Conservation (phyloP, 2,888 invertebrate genomes). For the Mythimna loreyi region DNA sequence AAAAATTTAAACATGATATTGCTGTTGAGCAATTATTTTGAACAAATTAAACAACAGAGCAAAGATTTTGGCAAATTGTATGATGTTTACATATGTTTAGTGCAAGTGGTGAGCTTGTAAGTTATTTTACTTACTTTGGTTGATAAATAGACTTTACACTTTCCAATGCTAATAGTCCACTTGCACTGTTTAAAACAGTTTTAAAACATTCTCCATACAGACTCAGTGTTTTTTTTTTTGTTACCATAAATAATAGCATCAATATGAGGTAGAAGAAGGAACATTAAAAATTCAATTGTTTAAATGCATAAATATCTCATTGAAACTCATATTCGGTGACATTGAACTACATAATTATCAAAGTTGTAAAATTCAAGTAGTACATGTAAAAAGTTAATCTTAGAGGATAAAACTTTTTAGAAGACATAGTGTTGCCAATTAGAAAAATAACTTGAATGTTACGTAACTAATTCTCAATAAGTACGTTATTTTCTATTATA, state of each 20-base stretch:
- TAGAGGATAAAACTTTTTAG: constrained; percentile 38
- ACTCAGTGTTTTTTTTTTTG: constrained; percentile 16
- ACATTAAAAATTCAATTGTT: constrained; percentile 44
- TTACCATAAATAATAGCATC: constrained; percentile 56
- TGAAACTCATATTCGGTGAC: constrained; percentile 26
- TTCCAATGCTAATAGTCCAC: constrained; percentile 3
- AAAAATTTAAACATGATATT: constrained; percentile 17
- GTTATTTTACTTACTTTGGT: constrained; percentile 8
- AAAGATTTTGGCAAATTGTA: constrained; percentile 30
- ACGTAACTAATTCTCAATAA: constrained; percentile 45
- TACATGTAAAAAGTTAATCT: constrained; percentile 31
- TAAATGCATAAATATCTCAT: constrained; percentile 54
- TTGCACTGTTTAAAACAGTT: not conserved
- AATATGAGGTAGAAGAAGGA: constrained; percentile 67
- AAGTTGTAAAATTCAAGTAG: constrained; percentile 51
- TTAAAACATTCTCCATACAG: constrained; percentile 10
- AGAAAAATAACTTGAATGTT: constrained; percentile 49
- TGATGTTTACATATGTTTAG: constrained; percentile 12
- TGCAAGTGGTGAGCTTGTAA: not conserved
- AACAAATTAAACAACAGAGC: constrained; percentile 22
- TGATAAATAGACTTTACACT: not conserved
- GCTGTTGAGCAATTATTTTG: constrained; percentile 43
- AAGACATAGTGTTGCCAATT: constrained; percentile 45
- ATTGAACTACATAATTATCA: constrained; percentile 34
- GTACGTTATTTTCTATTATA: constrained; percentile 51